Base-by-base conservation (phyloP, 2,113 vertebrate genomes). In the Thalassarche chlororhynchos region DNA sequence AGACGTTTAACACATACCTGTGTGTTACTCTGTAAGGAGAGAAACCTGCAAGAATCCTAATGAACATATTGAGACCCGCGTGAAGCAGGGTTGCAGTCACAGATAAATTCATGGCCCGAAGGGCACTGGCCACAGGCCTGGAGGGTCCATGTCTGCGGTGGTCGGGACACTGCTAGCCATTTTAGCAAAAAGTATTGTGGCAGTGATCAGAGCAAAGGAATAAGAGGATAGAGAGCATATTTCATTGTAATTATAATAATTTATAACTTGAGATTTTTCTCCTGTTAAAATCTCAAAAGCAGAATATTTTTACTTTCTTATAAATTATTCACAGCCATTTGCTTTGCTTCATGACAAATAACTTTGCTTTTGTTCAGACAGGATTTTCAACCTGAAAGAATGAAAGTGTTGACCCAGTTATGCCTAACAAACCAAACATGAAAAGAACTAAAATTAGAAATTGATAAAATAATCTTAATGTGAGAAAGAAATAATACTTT, bases 241-340 rank as follows among this genome's bases (percentile, higher is more conserved):
- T 95, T 83, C 80, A 79, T 49, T 84, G 51, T 86, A 94, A 90
- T 96, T 95, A 94, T 93, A 96, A 96, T 96, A 95, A 97, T 96
- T 97, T 87, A 96, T 97, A 94, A 96, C 82, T 95, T 5, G 16
- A 90, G 51, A 89, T 93, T 95, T 74, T 95, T 97, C 89, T 96
- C 47, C 93, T 89, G 81, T 94, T 96, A 93, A 96, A 95, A 85
- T 97, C 94, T 97, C 94, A 83, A 95, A 96, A 96, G 89, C 81
- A 86, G 94, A 91, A 94, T 97, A 95, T 96, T 96, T 97, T 97
- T 97, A 86, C 89, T 96, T 97, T 85, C 96, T 96, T 85, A 97
- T 97, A 96, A 97, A 97, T 97, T 96, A 97, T 97, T 97, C 95
- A 97, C 58, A 92, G 79, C 60, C 84, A 47, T 96, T 96, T 95